These are phyloP conservation scores for Sebastes goodei DNA, from an alignment of 2,797 vertebrate genomes.

Conservation along the genomic window DNA sequence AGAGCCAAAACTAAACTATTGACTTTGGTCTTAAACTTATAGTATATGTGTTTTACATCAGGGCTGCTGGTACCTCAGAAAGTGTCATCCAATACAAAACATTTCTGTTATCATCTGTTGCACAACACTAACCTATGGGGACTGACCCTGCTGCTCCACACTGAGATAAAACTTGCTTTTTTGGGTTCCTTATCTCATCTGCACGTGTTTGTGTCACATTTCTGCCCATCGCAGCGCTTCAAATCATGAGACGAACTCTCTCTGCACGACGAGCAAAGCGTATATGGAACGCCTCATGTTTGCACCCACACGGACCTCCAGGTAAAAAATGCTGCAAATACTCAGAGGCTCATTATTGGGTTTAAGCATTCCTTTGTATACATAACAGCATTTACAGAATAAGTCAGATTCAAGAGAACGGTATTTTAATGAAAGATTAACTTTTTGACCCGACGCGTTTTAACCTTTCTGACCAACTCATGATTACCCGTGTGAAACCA, in stretches of 20 bases:
- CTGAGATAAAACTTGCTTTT: not conserved
- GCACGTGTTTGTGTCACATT: not conserved
- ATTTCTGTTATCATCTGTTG: not conserved
- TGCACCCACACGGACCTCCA: not conserved
- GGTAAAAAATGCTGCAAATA: constrained; percentile 22
- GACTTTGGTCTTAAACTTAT: not conserved
- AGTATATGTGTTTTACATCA: not conserved
- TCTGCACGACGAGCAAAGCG: not conserved
- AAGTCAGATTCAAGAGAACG: constrained; percentile 31
- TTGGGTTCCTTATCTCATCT: not conserved
- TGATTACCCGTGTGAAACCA: not conserved
- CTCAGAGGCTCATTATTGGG: constrained; percentile 25
- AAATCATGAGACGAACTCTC: not conserved
- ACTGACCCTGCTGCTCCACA: not conserved
- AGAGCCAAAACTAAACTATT: not conserved
- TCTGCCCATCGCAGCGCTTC: not conserved
- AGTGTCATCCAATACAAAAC: not conserved
- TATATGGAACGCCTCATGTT: not conserved
- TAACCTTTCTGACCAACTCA: not conserved
- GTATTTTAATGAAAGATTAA: constrained; percentile 55
- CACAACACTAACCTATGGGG: not conserved
- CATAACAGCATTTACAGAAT: constrained; percentile 50
- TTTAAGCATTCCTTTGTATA: constrained; percentile 49
- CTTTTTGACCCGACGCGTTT: constrained; percentile 6
- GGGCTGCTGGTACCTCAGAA: not conserved